Base-by-base conservation (phyloP, 2,113 vertebrate species). In the Psittacus erithacus region DNA sequence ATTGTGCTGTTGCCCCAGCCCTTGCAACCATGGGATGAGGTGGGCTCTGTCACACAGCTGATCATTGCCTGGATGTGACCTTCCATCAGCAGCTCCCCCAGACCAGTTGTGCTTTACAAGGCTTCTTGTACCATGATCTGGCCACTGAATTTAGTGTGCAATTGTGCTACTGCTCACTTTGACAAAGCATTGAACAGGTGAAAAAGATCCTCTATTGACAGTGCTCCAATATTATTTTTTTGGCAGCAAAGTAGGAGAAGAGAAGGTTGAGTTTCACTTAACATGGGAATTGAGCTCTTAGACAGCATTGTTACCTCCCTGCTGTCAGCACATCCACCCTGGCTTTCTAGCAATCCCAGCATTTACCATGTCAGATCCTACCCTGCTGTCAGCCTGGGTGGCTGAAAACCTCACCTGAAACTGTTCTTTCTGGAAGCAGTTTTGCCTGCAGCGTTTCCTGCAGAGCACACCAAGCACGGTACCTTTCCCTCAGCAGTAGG, bases 371-470 rank as follows among this genome's bases (percentile, higher is more conserved):
- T 47, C 78, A 60, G 20, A 64, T 22, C n/a, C 35, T 69, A 17
- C 29, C 20, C 57, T 6, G 7, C 31, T 1, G 1, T 69, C 92
- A 88, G 53, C 47, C 49, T 53, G 23, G 27, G 24, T 6, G 12
- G 6, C 52, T 44, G 35, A 71, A 76, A 74, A 44, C n/a, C 29
- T 82, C 47, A 60, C 33, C 19, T 0, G 0, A 57, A 52, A 39
- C 65, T 57, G 83, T n/a, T 44, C 75, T 43, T 74, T 91, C 93
- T 96, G 74, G 90, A 84, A 89, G 80, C 68, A 38, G 10, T 57
- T 73, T 59, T 67, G 24, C 67, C 63, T 65, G 13, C 81, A 82
- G 71, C 52, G 74, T 50, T 49, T 15, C 46, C 49, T 60, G 53
- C 60, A 82, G 67, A 69, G 15, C 7, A 35, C 2, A 4, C 71